Percentiles rank a stretch among this genome's conserved stretches.
Evolutionary conservation across 1,140 invertebrate species (phyloP).

Genomic region (Hormaphis cornu): DNA sequence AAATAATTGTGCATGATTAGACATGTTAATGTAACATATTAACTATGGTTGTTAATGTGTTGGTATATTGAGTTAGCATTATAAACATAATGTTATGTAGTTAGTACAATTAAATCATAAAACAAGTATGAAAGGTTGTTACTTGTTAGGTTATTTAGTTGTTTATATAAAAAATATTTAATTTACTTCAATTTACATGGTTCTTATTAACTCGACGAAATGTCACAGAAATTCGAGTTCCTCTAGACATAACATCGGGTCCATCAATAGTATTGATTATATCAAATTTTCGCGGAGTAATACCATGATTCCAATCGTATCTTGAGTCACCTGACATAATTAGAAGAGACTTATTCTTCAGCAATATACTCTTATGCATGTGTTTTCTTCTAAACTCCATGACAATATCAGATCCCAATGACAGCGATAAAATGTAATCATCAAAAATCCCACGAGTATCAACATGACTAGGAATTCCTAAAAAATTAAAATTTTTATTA

Average conservation of each 20-base stretch:
- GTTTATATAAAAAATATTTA: too few relatives aligned
- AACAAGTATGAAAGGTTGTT: too few relatives aligned
- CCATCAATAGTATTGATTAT: conserved; percentile 49
- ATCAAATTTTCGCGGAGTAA: conserved; percentile 74
- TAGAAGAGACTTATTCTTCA: conserved; percentile 69
- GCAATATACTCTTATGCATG: conserved; percentile 50
- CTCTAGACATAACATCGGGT: conserved; percentile 50
- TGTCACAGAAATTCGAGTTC: conserved; percentile 71
- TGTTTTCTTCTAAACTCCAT: conserved; percentile 76
- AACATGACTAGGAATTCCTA: conserved; percentile 89
- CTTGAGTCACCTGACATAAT: conserved; percentile 75
- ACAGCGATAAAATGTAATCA: conserved; percentile 77
- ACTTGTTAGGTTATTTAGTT: too few relatives aligned
- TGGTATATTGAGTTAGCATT: too few relatives aligned
- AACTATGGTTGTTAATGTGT: too few relatives aligned
- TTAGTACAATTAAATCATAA: too few relatives aligned
- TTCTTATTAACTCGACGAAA: conserved; percentile 61
- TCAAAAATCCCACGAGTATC: conserved; percentile 91
- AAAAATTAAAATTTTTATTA: conserved; percentile 38
- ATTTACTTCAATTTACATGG: conserved; percentile 36
- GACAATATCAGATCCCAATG: conserved; percentile 70
- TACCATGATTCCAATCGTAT: conserved; percentile 78
- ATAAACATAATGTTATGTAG: too few relatives aligned
- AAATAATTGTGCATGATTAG: too few relatives aligned
- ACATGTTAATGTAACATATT: too few relatives aligned